Conservation (phyloP, 2,797 vertebrate genomes). For the Pachyuromys duprasi region DNA sequence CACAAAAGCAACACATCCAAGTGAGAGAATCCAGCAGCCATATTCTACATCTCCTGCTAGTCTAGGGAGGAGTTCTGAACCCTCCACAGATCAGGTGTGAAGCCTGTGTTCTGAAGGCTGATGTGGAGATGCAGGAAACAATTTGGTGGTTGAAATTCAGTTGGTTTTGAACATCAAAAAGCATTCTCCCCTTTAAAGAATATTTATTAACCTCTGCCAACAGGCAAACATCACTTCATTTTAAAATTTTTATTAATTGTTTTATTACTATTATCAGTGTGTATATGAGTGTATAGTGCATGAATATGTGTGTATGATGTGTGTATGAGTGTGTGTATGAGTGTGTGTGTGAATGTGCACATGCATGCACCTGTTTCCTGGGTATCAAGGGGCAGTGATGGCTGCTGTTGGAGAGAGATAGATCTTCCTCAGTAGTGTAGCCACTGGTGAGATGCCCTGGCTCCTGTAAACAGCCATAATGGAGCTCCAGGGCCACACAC, state of each 20-base stretch:
- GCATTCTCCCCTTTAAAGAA: constrained; percentile 52
- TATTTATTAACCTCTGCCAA: constrained; percentile 69
- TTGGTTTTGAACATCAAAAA: constrained; percentile 60
- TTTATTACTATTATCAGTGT: neutral
- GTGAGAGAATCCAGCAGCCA: constrained; percentile 18
- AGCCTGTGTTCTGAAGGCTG: constrained; percentile 8
- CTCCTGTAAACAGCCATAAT: neutral
- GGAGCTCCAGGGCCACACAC: neutral
- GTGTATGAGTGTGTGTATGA: neutral
- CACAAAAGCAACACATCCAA: constrained; percentile 21
- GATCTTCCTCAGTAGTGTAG: neutral
- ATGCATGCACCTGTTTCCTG: neutral
- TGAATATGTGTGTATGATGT: neutral
- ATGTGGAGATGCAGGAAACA: constrained; percentile 36
- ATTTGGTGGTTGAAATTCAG: constrained; percentile 43
- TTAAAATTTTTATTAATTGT: neutral
- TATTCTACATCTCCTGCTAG: neutral
- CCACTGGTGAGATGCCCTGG: neutral
- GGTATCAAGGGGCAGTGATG: neutral
- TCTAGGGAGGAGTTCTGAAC: neutral
- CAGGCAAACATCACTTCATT: neutral
- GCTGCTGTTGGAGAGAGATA: neutral
- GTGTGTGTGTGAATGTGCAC: neutral
- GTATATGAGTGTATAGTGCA: neutral
- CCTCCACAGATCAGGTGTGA: constrained; percentile 26